Base-by-base conservation (phyloP, 2,888 invertebrate species). In the Phrixothrix hirtus region DNA sequence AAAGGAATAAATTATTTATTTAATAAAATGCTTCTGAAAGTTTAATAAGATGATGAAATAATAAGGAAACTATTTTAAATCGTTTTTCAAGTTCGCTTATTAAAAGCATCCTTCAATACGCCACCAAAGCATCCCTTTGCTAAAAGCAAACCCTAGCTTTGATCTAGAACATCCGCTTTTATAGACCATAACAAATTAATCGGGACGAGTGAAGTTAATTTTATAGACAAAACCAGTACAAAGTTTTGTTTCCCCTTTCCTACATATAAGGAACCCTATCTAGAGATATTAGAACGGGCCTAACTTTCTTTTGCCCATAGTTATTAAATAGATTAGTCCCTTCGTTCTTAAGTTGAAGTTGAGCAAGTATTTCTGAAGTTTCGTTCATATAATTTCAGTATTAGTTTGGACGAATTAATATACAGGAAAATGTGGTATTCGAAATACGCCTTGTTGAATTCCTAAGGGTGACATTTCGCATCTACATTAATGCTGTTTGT, bases 401-500 rank as follows among this genome's bases (percentile, higher is more conserved):
- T 43, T 43, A 43, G 37, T 21, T 37, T 16, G 14, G 13, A 34
- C 13, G 32, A 34, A 13, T 15, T 30, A 43, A 32, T 38, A 16
- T 35, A 10, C 30, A 13, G 16, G 15, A 38, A 32, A 38, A 27
- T 26, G 32, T 11, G 30, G 7, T 12, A 37, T 30, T 17, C 31
- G 16, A 30, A 25, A 21, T 15, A 34, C 11, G 29, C 39, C 21
- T 26, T 38, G 39, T 27, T 49, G 54, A 58, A 58, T 48, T 57
- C 59, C 41, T 55, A 32, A 26, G 59, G 60, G 62, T 54, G 54
- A 57, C 63, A 58, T 61, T 60, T 55, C 46, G 58, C 45, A 55
- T 58, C 58, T 57, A 53, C 63, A 64, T 64, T 64, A 64, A 64
- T 63, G 61, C 59, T 61, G 59, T 59, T 59, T 62, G 60, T 64